A percentile compares a stretch with the other conserved stretches of the same genome.
These are phyloP conservation scores for Hozukius guyotensis DNA, from an alignment of 2,797 vertebrate species.

Conservation along the genomic window DNA sequence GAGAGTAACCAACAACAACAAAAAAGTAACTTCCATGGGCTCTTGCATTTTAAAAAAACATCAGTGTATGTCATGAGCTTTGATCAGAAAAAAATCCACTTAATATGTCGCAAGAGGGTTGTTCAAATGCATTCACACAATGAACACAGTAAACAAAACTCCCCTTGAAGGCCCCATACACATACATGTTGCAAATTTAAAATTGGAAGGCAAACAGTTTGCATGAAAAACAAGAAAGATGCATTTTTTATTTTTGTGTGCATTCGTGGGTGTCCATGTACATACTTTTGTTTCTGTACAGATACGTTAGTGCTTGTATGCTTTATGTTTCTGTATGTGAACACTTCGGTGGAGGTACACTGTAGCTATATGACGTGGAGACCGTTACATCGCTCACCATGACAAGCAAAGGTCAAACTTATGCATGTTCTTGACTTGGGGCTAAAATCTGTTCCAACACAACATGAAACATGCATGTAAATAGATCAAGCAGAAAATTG, in stretches of 20 bases:
- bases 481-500: conserved; percentile 52
- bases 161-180: no score
- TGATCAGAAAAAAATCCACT: no score
- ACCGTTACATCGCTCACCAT: neutral
- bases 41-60: no score
- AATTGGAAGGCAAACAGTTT: neutral
- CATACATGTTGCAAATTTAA: neutral
- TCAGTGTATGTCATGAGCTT: no score
- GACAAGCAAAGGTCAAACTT: neutral
- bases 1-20: no score
- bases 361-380: neutral
- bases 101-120: no score
- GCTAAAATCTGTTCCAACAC: conserved; percentile 18
- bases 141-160: neutral
- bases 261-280: neutral
- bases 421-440: conserved; percentile 1
- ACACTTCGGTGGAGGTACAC: neutral
- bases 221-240: neutral
- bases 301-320: neutral
- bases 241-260: neutral
- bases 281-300: neutral
- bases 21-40: no score
- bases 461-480: conserved; percentile 7
- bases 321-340: neutral
- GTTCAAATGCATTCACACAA: no score